A percentile compares a stretch with the other conserved stretches of the same genome.
Conservation (phyloP, 2,113 vertebrate species). For the Carassius carassius region DNA sequence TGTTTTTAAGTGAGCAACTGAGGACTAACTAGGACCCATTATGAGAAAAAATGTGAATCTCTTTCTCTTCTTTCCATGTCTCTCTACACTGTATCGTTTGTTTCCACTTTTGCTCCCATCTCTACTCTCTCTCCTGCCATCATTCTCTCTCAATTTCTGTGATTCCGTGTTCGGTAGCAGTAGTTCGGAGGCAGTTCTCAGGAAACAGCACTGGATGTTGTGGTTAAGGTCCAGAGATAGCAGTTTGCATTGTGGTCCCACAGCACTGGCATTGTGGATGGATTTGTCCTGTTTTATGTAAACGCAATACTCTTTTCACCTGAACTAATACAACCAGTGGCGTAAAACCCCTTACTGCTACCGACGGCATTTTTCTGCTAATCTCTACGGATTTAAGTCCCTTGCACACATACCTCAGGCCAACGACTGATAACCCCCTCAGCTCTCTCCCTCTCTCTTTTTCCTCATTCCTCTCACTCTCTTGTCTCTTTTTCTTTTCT, state of each 20-base stretch:
- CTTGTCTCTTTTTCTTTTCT: slow-evolving; percentile 56
- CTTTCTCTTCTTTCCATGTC: slow-evolving; percentile 39
- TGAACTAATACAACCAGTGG: slow-evolving; percentile 99
- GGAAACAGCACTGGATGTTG: slow-evolving; percentile 78
- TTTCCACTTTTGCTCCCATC: slow-evolving; percentile 54
- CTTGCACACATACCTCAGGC: slow-evolving; percentile 97
- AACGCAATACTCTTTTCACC: slow-evolving; percentile 99
- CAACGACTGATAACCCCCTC: slow-evolving; percentile 92
- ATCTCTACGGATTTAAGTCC: slow-evolving; percentile 99
- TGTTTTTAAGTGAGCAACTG: neutral
- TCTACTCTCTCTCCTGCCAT: slow-evolving; percentile 45
- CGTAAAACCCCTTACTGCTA: slow-evolving; percentile 99
- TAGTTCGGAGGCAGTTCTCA: slow-evolving; percentile 84
- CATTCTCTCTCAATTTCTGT: slow-evolving; percentile 54
- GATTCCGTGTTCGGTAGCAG: slow-evolving; percentile 74
- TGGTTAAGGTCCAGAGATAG: slow-evolving; percentile 94
- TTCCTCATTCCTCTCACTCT: slow-evolving; percentile 54
- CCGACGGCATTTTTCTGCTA: slow-evolving; percentile 96
- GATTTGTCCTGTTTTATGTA: slow-evolving; percentile 99
- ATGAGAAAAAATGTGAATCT: neutral
- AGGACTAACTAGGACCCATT: neutral
- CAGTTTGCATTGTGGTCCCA: slow-evolving; percentile 93
- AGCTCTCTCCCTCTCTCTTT: slow-evolving; percentile 71
- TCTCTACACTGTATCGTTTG: slow-evolving; percentile 41
- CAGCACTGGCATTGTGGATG: slow-evolving; percentile 96